These are phyloP conservation scores for Novumbra hubbsi DNA, from an alignment of 2,797 vertebrate species.

Conservation along the genomic window DNA sequence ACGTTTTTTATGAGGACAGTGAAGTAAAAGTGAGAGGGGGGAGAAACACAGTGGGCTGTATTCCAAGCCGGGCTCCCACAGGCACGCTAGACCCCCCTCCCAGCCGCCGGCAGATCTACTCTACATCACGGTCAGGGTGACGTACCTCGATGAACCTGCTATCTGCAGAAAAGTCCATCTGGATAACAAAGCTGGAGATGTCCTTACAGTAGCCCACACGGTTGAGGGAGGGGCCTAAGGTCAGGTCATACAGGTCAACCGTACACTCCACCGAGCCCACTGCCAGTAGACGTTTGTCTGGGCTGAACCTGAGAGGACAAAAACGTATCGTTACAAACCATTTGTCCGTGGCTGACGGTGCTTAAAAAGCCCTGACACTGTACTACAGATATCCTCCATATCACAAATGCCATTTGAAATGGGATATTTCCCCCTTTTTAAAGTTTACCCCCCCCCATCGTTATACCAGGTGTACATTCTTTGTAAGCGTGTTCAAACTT, in stretches of 20 bases:
- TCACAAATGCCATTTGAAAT: background rate
- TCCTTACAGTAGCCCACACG: conserved; percentile 87
- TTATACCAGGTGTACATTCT: background rate
- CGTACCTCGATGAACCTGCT: conserved; percentile 83
- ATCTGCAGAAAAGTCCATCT: conserved; percentile 87
- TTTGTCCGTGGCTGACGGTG: no score
- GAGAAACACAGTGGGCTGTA: no score
- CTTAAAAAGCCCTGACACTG: background rate
- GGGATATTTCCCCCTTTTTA: background rate
- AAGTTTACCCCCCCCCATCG: background rate
- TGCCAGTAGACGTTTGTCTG: conserved; percentile 81
- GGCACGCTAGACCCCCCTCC: no score
- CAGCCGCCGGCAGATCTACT: no score
- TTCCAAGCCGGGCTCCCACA: no score
- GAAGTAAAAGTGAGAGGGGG: no score
- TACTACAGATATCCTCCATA: conserved; percentile 1
- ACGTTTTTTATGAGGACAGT: no score
- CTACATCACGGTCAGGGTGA: background rate
- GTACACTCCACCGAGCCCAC: conserved; percentile 84
- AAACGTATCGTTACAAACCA: background rate
- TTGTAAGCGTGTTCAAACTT: background rate
- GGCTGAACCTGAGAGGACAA: conserved; percentile 76
- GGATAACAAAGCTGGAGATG: conserved; percentile 84
- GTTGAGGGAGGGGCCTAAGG: conserved; percentile 81
- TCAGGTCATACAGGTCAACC: conserved; percentile 88